These are phyloP conservation scores for Phaethornis superciliosus DNA, from an alignment of 2,113 vertebrate genomes.

Conservation along the genomic window DNA sequence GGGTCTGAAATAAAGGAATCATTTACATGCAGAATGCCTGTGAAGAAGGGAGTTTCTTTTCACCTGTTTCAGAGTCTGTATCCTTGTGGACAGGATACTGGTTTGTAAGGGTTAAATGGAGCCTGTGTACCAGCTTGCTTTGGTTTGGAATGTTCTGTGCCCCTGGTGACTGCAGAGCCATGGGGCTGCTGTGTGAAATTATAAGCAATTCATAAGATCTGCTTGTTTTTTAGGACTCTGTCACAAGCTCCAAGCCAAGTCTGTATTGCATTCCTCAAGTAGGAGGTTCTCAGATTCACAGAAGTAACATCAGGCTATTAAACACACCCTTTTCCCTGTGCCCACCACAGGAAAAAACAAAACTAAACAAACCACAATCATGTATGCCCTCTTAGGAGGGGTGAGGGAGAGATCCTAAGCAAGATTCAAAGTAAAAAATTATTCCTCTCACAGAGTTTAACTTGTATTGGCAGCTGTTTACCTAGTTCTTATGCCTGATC, in stretches of 20 bases:
- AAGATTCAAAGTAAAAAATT: neutral
- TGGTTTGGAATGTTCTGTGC: neutral
- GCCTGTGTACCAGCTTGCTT: neutral
- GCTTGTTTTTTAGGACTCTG: neutral
- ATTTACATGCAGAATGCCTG: neutral
- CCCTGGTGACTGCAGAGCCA: neutral
- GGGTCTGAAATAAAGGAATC: neutral
- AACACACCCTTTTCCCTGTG: neutral
- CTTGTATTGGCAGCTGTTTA: neutral
- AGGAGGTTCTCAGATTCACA: neutral
- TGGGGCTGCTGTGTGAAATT: rapidly evolving
- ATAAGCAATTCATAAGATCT: neutral
- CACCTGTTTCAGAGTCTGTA: neutral
- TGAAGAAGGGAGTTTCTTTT: neutral
- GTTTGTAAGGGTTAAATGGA: neutral
- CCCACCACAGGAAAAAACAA: rapidly evolving
- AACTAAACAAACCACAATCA: rapidly evolving
- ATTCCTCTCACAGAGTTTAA: neutral
- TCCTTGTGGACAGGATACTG: neutral
- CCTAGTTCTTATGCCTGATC: neutral
- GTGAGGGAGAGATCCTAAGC: neutral
- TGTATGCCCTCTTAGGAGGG: neutral
- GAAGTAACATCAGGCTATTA: neutral
- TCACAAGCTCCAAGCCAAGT: neutral
- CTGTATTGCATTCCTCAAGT: neutral